Evolutionary conservation across 2,113 vertebrate genomes (phyloP).

Genomic region (Saccopteryx bilineata): DNA sequence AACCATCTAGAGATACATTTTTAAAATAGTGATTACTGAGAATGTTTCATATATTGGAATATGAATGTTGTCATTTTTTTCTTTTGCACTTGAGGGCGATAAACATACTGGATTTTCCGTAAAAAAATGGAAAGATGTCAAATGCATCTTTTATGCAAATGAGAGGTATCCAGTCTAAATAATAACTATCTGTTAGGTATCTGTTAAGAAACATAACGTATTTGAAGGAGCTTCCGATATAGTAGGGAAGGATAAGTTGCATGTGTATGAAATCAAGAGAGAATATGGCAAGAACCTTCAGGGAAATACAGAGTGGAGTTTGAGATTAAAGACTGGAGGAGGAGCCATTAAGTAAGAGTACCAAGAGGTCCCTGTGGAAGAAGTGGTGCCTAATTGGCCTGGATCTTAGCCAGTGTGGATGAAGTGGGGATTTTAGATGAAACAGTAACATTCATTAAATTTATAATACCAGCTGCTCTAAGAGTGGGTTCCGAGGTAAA

Average conservation of each 20-base stretch:
- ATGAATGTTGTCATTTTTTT: conserved; percentile 55
- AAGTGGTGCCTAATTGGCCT: not conserved
- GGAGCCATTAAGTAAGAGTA: not conserved
- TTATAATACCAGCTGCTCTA: not conserved
- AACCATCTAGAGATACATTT: not conserved
- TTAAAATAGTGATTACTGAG: conserved; percentile 7
- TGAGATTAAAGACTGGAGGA: not conserved
- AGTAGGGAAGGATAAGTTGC: not conserved
- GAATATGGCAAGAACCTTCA: not conserved
- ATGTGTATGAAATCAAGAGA: not conserved
- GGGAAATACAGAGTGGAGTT: not conserved
- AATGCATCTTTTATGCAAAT: not conserved
- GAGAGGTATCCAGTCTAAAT: conserved; percentile 24
- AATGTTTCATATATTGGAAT: not conserved
- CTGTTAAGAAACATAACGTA: not conserved
- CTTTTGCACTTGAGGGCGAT: not conserved
- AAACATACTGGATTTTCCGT: conserved; percentile 48
- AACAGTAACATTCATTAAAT: not conserved
- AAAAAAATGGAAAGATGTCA: not conserved
- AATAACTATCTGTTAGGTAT: not conserved
- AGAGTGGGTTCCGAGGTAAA: not conserved
- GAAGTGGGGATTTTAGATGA: conserved; percentile 1
- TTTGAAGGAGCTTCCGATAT: not conserved
- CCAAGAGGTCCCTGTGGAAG: not conserved
- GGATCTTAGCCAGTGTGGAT: not conserved